phyloP scores from a whole-genome alignment of 1,140 invertebrate genomes.

The Rhyzopertha dominica region DNA sequence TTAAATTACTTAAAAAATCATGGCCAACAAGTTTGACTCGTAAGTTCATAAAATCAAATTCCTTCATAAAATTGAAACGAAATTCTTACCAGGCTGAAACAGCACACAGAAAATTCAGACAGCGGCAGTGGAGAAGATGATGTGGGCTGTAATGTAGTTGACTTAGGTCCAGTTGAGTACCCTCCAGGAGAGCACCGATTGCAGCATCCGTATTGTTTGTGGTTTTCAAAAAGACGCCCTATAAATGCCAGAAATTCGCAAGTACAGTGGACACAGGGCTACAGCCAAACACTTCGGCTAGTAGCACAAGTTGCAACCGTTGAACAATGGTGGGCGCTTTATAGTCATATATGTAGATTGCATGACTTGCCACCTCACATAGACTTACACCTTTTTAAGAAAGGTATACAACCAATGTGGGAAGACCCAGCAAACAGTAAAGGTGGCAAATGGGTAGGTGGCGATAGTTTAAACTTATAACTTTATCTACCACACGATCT shows the following conservation, averaged over 20 bases:
- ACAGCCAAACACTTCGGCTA: constrained; percentile 65
- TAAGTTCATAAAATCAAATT: too few relatives aligned
- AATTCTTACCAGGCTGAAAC: constrained; percentile 51
- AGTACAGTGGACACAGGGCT: constrained; percentile 36
- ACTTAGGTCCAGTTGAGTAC: constrained; percentile 57
- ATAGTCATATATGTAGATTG: constrained; percentile 85
- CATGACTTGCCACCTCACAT: constrained; percentile 83
- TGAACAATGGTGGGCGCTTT: constrained; percentile 96
- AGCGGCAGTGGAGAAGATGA: constrained; percentile 55
- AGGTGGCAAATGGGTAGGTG: constrained; percentile 91
- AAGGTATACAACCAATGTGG: constrained; percentile 98
- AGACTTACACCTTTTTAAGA: constrained; percentile 97
- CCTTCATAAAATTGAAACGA: too few relatives aligned
- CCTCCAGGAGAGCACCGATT: constrained; percentile 76
- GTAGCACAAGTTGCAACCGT: constrained; percentile 85
- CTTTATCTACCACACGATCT: too few relatives aligned
- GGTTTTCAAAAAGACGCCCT: constrained; percentile 72
- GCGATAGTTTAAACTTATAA: constrained; percentile 2
- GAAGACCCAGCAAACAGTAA: constrained; percentile 92
- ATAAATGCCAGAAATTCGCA: constrained; percentile 31
- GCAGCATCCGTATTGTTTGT: constrained; percentile 85
- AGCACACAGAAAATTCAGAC: constrained; percentile 49
- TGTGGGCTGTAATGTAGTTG: constrained; percentile 34
- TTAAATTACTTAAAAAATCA: too few relatives aligned
- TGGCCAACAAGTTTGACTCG: too few relatives aligned